Percentiles rank a stretch among this genome's conserved stretches.
Evolutionary conservation across 2,888 invertebrate genomes (phyloP).

Genomic region (Aelia acuminata): DNA sequence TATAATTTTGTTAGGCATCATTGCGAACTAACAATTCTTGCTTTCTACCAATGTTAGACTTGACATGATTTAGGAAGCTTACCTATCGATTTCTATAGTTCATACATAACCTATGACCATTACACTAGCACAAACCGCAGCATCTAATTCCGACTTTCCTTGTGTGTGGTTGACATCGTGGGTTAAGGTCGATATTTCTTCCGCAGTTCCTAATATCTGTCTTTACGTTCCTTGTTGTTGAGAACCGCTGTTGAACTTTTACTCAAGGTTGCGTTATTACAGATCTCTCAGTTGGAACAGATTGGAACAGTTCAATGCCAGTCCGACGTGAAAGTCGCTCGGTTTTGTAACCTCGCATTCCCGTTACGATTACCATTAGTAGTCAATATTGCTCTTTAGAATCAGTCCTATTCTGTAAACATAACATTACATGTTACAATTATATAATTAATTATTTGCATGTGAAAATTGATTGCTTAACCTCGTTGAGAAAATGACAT

Average conservation of each 20-base stretch:
- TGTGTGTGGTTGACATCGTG: background rate
- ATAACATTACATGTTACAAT: too few relatives aligned
- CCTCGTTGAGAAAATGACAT: too few relatives aligned
- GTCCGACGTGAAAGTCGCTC: background rate
- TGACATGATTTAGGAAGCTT: too few relatives aligned
- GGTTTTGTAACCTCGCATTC: background rate
- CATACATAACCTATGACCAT: background rate
- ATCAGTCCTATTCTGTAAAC: background rate
- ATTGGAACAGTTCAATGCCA: background rate
- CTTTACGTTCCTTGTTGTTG: background rate
- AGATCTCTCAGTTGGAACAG: background rate
- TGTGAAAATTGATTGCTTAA: too few relatives aligned
- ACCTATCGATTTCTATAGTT: too few relatives aligned
- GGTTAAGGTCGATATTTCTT: background rate
- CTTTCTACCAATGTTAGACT: too few relatives aligned
- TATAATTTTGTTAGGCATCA: too few relatives aligned
- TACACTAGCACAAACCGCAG: background rate
- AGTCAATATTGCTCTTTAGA: background rate
- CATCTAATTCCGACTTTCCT: background rate
- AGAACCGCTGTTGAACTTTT: background rate
- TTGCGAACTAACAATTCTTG: too few relatives aligned
- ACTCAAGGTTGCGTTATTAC: background rate
- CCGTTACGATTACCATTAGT: background rate
- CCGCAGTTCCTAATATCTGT: background rate
- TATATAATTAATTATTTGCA: too few relatives aligned